phyloP scores from a whole-genome alignment of 2,113 vertebrate genomes.

The Mus spicilegus region DNA sequence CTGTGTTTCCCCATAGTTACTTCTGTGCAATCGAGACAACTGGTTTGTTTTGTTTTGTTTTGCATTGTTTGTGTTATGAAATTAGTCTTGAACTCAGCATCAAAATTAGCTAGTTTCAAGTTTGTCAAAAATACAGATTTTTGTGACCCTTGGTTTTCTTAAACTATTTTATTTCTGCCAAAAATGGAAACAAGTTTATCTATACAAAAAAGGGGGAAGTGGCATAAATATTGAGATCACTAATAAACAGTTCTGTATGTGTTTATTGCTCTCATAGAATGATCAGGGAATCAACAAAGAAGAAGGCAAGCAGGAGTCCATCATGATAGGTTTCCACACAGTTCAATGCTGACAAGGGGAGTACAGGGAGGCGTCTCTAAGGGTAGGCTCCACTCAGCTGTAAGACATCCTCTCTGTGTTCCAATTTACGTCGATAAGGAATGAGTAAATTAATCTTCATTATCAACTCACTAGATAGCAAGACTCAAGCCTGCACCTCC shows the following conservation, averaged over 20 bases:
- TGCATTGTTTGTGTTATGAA: background rate
- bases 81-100: background rate
- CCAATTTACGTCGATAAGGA: conserved; percentile 39
- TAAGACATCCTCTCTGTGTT: background rate
- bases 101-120: background rate
- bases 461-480: conserved; percentile 41
- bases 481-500: background rate
- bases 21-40: background rate
- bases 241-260: fast-evolving
- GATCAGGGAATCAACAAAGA: background rate
- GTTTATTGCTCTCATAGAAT: background rate
- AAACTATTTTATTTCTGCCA: background rate
- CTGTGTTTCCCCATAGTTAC: background rate
- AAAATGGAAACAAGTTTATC: background rate
- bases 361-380: background rate
- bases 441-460: conserved; percentile 60
- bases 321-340: background rate
- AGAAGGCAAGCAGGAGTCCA: no score
- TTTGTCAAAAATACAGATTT: background rate
- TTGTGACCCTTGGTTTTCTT: background rate
- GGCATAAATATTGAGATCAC: no score
- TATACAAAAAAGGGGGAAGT: background rate
- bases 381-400: background rate
- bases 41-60: background rate
- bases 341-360: background rate